Evolutionary conservation across 2,797 vertebrate species (phyloP), one percentile per base, ranked within the genome.

Genomic region (Ptychadena robeensis): DNA sequence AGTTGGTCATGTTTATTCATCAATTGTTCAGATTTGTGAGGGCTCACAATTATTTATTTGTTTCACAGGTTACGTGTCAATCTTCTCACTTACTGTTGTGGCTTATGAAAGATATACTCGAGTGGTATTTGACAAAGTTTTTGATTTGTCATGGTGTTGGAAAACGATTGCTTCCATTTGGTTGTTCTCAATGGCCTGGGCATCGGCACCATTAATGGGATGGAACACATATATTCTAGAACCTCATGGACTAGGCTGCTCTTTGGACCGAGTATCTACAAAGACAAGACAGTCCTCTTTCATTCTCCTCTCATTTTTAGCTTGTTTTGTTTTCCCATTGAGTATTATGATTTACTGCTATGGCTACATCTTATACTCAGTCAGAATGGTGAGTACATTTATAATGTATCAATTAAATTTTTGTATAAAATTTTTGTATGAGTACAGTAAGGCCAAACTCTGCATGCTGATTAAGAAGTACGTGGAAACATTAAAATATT

Each of bases 141-240:
- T 98, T 87, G 94, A 96, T 87, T 97, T 97, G 86, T 91, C 95
- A 67, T 98, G 96, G 97, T 94, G 93, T 18, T 96, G 96, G 96
- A 90, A 94, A 67, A 94, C 95, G 87, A 94, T 98, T 57, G 93
- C 91, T 0, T 97, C 96, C 86, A 96, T 97, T 87, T 99, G 97
- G 96, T 90, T 99, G 5, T 98, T 97, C 89, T 97, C 97, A 0
- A 88, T 97, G 87, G 96, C 91, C 30, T 97, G 96, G 98, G 96
- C 96, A 0, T 95, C 94, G 77, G 95, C 95, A 0, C 97, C 97
- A 72, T 92, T 99, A 64, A 88, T 99, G 73, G 98, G 96, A 10
- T 98, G 97, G 96, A 98, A 98, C 91, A 96, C 95, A 87, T 98
- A 98, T 87, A 96, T 93, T 0, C 87, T 97, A 89, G 96, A 98